Evolutionary conservation across 30 jellyfish, hydroid and myxozoan species (phyloP), one percentile per base, ranked within the genome.

Genomic region (Catostylus mosaicus): DNA sequence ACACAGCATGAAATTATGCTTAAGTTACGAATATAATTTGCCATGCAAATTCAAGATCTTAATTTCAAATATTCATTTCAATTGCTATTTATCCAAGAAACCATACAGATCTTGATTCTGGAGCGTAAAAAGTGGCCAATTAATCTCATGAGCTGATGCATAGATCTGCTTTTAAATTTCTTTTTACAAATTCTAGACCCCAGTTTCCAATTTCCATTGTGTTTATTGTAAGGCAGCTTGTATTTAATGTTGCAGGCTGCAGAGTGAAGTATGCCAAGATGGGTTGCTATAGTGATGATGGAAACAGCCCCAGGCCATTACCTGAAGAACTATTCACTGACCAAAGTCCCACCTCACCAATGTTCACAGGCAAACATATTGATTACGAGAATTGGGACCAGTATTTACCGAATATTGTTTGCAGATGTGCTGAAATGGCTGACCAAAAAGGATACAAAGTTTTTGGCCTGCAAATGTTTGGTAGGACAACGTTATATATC

Each of bases 261-360:
- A 51, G 50, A 7, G 97, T 93, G 57, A 93, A 87, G 40, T 93
- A 62, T 51, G 97, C 91, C 2, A 93, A 93, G 61, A 66, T 93
- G 30, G 98, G 98, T 27, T 93, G 98, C 48, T 93, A 86, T 63
- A 87, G 88, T 63, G 98, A 93, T 59, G 98, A 93, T 36, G 96
- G 90, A 62, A 93, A 93, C 67, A 87, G 51, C 50, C 98, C 97
- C 48, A 67, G 97, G 51, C 98, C 98, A 22, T 77, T 93, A 37
- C 97, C 98, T 47, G 93, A 80, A 36, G 82, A 67, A 54, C 72
- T 93, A 66, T 77, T 93, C 71, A 80, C 88, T 3, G 98, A 93
- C 68, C 77, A 77, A 29, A 78, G 89, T 56, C 88, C 88, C 18
- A 75, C 81, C 33, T 70, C 80, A 5, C 67, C 94, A 14, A 88